These are phyloP conservation scores for Drosophila maculinotata DNA, from an alignment of 2,888 invertebrate genomes.

Conservation along the genomic window DNA sequence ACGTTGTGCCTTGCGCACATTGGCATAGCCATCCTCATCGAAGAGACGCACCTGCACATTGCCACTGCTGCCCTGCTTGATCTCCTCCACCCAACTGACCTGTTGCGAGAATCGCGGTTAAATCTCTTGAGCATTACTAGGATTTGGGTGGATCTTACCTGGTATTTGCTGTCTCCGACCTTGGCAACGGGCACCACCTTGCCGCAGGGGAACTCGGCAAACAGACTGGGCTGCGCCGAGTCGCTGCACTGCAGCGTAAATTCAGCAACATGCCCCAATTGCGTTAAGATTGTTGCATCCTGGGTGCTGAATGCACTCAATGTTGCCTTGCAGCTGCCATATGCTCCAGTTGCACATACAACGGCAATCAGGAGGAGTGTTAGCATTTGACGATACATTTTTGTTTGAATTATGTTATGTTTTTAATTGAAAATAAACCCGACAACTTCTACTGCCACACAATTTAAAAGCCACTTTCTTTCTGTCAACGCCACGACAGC, in stretches of 20 bases:
- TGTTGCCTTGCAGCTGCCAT: slow-evolving; percentile 87
- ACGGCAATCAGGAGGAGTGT: slow-evolving; percentile 64
- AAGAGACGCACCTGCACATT: slow-evolving; percentile 92
- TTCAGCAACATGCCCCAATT: slow-evolving; percentile 96
- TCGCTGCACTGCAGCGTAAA: slow-evolving; percentile 93
- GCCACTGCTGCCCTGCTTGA: slow-evolving; percentile 92
- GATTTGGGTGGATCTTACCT: slow-evolving; percentile 87
- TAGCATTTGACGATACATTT: slow-evolving; percentile 74
- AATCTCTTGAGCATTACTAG: too few relatives aligned
- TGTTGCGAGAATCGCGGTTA: slow-evolving; percentile 81
- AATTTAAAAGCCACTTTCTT: slow-evolving; percentile 56
- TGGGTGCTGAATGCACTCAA: slow-evolving; percentile 95
- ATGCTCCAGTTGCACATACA: slow-evolving; percentile 60
- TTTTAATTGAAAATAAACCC: slow-evolving; percentile 29
- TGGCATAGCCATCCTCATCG: slow-evolving; percentile 96
- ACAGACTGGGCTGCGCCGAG: slow-evolving; percentile 90
- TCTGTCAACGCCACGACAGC: slow-evolving; percentile 71
- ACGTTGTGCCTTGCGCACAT: slow-evolving; percentile 92
- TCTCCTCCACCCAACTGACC: slow-evolving; percentile 97
- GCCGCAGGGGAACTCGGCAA: slow-evolving; percentile 94
- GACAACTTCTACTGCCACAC: slow-evolving; percentile 1
- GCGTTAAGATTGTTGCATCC: slow-evolving; percentile 96
- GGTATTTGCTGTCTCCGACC: slow-evolving; percentile 91
- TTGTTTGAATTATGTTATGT: background rate
- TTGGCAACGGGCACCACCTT: slow-evolving; percentile 93